Evolutionary conservation across 2,888 invertebrate genomes (phyloP).

Genomic region (Phengaris alcon): DNA sequence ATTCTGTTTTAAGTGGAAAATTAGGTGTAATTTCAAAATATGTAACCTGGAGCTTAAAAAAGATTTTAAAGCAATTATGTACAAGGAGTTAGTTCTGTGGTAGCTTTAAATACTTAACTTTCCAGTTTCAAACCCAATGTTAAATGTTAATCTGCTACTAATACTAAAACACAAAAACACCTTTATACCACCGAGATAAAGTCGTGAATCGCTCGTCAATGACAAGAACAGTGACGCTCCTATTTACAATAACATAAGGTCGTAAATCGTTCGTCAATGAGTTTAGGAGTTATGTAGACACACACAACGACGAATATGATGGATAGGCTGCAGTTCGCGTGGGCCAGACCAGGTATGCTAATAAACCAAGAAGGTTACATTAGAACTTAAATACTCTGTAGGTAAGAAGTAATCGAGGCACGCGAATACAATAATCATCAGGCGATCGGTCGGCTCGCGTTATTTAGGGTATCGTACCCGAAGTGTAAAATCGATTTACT

Average conservation of each 20-base stretch:
- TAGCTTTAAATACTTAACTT: too few relatives aligned
- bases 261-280: constrained; percentile 35
- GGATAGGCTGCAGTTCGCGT: constrained; percentile 65
- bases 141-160: neutral
- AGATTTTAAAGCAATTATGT: too few relatives aligned
- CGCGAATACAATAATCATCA: constrained; percentile 41
- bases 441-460: neutral
- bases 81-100: too few relatives aligned
- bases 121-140: constrained; percentile 34
- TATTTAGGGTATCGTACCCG: too few relatives aligned
- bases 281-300: constrained; percentile 37
- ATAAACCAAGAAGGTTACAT: constrained; percentile 56
- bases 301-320: constrained; percentile 57
- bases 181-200: too few relatives aligned
- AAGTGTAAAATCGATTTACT: too few relatives aligned
- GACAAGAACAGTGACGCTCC: neutral
- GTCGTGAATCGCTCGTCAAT: neutral
- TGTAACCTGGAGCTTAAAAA: too few relatives aligned
- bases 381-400: constrained; percentile 61
- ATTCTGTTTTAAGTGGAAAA: too few relatives aligned
- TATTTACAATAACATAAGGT: constrained; percentile 33
- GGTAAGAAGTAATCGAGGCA: constrained; percentile 47
- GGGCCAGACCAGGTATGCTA: constrained; percentile 73
- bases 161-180: too few relatives aligned
- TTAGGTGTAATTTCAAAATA: too few relatives aligned